Percentiles rank a stretch among this genome's conserved stretches.
These are phyloP conservation scores for Scotopteryx bipunctaria DNA, from an alignment of 2,888 invertebrate genomes.

Conservation along the genomic window DNA sequence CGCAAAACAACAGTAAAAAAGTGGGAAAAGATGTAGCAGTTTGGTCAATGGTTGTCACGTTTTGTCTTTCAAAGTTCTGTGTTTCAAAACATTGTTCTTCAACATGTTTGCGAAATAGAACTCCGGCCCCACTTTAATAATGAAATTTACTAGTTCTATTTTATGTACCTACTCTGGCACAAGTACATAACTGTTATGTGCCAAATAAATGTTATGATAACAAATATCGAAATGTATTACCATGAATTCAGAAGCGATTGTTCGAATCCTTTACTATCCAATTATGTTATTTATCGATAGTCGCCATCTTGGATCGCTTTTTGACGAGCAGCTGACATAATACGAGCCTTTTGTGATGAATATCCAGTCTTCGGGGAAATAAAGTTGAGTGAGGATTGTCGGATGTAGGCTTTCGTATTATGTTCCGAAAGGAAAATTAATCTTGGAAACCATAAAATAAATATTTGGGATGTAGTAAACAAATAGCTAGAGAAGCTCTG, in stretches of 20 bases:
- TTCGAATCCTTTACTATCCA: slow-evolving; percentile 21
- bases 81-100: no score
- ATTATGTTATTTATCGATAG: slow-evolving; percentile 20
- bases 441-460: slow-evolving; percentile 16
- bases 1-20: no score
- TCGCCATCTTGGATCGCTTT: slow-evolving; percentile 25
- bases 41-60: no score
- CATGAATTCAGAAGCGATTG: slow-evolving; percentile 13
- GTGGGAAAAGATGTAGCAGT: no score
- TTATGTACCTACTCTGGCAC: no score
- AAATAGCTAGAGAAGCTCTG: background rate
- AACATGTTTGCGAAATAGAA: no score
- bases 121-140: no score
- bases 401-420: slow-evolving; percentile 26
- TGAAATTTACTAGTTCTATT: no score
- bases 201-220: no score
- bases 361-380: slow-evolving; percentile 36
- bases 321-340: slow-evolving; percentile 32
- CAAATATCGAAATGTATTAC: slow-evolving; percentile 6
- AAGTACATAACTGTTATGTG: no score
- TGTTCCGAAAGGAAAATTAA: slow-evolving; percentile 15
- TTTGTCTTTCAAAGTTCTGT: no score
- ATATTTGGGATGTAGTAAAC: slow-evolving; percentile 1
- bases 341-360: slow-evolving; percentile 35
- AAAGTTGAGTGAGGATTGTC: slow-evolving; percentile 29